Conservation (phyloP, 64 coral and sea anemone species). For the Montipora cactus region DNA sequence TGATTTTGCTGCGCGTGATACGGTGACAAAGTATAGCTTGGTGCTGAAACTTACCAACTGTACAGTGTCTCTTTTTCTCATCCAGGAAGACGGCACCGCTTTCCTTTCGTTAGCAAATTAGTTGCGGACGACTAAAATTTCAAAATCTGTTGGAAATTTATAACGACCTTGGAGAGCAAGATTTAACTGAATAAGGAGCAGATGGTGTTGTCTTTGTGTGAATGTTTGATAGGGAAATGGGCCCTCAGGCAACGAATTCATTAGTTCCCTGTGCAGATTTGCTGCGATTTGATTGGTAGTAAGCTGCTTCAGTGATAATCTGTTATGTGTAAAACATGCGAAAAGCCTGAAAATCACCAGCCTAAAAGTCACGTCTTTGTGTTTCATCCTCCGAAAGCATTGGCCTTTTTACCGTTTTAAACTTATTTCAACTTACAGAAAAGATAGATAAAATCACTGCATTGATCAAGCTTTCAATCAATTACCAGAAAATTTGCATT, state of each 20-base stretch:
- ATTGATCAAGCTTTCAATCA: not conserved
- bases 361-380: not conserved
- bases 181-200: conserved; percentile 6
- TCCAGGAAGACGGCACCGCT: too few species aligned
- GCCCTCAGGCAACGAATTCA: not conserved
- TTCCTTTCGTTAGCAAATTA: not conserved
- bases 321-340: not conserved
- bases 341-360: not conserved
- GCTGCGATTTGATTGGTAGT: conserved; percentile 9
- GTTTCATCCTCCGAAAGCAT: too few species aligned
- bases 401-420: not conserved
- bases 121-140: not conserved
- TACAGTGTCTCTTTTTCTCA: too few species aligned
- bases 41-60: too few species aligned
- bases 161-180: not conserved
- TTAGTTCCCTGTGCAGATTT: not conserved
- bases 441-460: not conserved
- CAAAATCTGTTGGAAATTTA: not conserved
- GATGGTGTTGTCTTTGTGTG: not conserved
- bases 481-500: not conserved
- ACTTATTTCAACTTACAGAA: not conserved
- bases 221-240: not conserved
- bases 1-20: not conserved
- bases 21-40: conserved; percentile 15
- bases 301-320: not conserved